Evolutionary conservation across 2,888 invertebrate species (phyloP), one percentile per base, ranked within the genome.

Genomic region (Dasysyrphus albostriatus): DNA sequence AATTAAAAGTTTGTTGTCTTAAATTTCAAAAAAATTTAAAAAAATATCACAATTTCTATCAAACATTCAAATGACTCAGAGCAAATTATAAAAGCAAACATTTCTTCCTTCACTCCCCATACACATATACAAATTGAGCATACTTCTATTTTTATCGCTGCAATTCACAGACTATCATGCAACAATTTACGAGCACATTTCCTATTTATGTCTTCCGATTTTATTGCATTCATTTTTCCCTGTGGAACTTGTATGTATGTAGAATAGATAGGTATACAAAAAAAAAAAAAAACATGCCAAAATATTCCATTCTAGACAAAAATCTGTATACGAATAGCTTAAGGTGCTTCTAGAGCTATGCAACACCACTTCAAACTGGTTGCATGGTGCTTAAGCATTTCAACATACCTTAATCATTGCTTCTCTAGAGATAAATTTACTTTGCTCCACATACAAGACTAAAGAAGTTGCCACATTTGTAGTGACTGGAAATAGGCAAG

Each of bases 391-490:
- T 58, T 58, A 59, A 58, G 54, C 59, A 81, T 81, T 81, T 81
- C 80, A 75, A 75, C 80, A 81, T 75, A 49, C 56, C 61, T 78
- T 58, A 47, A 54, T 65, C 63, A 56, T 51, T 56, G 65, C 58
- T 37, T n/a, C 49, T 63, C 67, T 74, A 14, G 44, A 83, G 78
- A 73, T 67, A 72, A 69, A 74, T 69, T 73, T 61, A 78, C 69
- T 83, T 78, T 83, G 83, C 78, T 78, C 74, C 79, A 83, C 69
- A 83, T 83, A 78, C 65, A 79, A 78, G 78, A 78, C 69, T 78
- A 44, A 59, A 47, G 69, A 67, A 47, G 61, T 83, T 78, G 78
- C 83, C 69, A 78, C 83, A 79, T 69, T 24, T 69, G 37, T 39
- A 47, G 78, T 61, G 65, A 77, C 78, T 51, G 73, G 83, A 39